These are phyloP conservation scores for Fulica atra DNA, from an alignment of 2,113 vertebrate genomes.

Conservation along the genomic window DNA sequence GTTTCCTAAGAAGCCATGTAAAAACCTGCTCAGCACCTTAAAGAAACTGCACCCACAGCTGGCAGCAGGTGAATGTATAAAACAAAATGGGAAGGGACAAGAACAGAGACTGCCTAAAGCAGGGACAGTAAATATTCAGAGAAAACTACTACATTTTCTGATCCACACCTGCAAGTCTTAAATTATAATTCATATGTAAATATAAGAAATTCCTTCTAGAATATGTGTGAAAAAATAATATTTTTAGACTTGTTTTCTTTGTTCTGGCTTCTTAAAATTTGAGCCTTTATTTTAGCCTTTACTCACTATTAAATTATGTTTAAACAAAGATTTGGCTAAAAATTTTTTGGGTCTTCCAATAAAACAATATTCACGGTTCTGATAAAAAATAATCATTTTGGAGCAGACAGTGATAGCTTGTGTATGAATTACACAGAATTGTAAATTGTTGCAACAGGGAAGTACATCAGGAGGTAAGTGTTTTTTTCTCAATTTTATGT, in stretches of 20 bases:
- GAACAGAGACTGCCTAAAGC: neutral
- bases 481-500: neutral
- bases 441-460: neutral
- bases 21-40: constrained; percentile 86
- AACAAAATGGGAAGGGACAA: neutral
- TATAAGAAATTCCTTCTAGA: neutral
- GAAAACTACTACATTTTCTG: neutral
- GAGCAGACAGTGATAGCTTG: neutral
- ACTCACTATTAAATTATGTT: neutral
- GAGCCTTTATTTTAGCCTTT: neutral
- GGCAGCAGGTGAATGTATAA: constrained; percentile 79
- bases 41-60: constrained; percentile 88
- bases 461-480: neutral
- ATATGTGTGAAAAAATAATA: neutral
- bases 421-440: neutral
- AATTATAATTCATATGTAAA: neutral
- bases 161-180: neutral
- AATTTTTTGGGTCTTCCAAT: neutral
- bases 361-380: neutral
- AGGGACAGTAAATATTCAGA: neutral
- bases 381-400: neutral
- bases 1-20: constrained; percentile 95
- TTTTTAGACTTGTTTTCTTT: neutral
- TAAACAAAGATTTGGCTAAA: neutral
- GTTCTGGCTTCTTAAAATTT: neutral